Conservation (phyloP, 2,113 vertebrate genomes). For the Ornithorhynchus anatinus region DNA sequence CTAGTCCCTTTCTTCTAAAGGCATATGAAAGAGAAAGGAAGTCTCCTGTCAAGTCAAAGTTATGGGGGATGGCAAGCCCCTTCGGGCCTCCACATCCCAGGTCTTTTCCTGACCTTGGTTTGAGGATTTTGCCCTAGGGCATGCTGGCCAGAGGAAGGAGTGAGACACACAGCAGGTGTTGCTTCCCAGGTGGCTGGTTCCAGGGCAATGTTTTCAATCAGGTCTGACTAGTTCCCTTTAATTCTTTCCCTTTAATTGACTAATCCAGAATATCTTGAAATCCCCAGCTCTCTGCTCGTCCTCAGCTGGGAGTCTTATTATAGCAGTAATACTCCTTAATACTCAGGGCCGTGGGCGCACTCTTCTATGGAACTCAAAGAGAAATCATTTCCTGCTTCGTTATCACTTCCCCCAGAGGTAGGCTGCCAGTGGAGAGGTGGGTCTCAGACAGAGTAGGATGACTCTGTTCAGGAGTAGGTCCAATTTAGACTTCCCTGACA, state of each 20-base stretch:
- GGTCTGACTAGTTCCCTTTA: no score
- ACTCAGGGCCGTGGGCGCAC: background rate
- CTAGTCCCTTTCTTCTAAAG: no score
- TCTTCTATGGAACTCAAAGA: background rate
- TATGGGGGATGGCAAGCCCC: no score
- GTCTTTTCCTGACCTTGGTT: no score
- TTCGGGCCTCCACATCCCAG: no score
- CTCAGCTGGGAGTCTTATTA: background rate
- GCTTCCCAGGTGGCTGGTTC: no score
- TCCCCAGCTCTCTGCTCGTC: background rate
- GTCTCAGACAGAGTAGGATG: background rate
- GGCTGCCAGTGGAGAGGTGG: background rate
- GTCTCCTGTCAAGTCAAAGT: no score
- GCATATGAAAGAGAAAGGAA: no score
- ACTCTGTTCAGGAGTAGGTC: background rate
- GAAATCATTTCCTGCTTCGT: background rate
- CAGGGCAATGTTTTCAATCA: no score
- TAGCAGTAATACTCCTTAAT: background rate
- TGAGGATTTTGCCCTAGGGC: slow-evolving; percentile 7
- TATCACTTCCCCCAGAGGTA: background rate
- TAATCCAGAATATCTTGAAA: no score
- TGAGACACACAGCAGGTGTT: no score
- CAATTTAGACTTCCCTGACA: background rate
- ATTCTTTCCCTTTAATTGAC: no score
- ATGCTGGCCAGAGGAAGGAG: slow-evolving; percentile 31